Evolutionary conservation across 2,797 vertebrate species (phyloP).

Genomic region (Melopsittacus undulatus): DNA sequence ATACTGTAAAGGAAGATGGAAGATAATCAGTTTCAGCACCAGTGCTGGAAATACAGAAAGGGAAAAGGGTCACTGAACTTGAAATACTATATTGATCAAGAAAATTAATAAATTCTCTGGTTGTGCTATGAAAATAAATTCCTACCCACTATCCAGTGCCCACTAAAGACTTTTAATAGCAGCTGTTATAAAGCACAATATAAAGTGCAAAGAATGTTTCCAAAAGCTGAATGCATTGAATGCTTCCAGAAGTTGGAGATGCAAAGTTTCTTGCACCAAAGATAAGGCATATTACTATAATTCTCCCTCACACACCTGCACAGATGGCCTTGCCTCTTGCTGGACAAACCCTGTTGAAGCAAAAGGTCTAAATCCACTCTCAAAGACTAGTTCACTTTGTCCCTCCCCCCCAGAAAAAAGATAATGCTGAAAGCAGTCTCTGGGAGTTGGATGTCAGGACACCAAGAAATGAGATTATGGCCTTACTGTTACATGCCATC

Average conservation of each 20-base stretch:
- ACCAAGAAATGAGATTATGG: background rate
- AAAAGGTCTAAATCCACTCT: background rate
- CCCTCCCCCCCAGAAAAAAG: background rate
- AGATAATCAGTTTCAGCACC: constrained; percentile 18
- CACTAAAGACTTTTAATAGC: background rate
- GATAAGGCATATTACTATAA: background rate
- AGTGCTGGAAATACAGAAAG: background rate
- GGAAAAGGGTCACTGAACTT: background rate
- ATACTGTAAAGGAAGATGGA: constrained; percentile 82
- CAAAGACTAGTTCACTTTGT: background rate
- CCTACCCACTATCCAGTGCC: background rate
- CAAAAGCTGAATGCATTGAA: background rate
- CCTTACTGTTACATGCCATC: background rate
- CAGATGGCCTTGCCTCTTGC: background rate
- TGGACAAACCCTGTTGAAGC: background rate
- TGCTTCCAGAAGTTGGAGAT: background rate
- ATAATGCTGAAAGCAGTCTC: background rate
- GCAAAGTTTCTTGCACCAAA: background rate
- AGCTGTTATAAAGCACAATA: background rate
- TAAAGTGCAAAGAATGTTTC: background rate
- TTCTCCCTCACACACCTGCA: background rate
- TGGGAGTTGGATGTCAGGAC: background rate
- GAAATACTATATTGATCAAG: background rate
- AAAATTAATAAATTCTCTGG: background rate
- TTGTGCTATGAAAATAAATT: background rate